Evolutionary conservation across 2,888 invertebrate genomes (phyloP).

Genomic region (Nomada hirtipes): DNA sequence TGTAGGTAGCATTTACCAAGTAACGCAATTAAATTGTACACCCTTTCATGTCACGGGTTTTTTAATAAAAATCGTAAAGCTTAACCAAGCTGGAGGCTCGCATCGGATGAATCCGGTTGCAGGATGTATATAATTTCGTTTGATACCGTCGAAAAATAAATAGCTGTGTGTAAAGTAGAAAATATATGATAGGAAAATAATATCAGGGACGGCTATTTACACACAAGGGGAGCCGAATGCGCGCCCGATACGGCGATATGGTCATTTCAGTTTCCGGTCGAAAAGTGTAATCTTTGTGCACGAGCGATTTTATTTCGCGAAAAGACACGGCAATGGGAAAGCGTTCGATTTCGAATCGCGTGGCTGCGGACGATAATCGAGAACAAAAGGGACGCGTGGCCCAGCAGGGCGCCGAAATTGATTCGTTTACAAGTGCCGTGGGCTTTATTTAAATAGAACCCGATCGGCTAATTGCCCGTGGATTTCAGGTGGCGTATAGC

Average conservation of each 20-base stretch:
- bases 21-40: no score
- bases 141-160: no score
- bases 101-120: no score
- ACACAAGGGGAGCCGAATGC: background rate
- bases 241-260: background rate
- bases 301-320: background rate
- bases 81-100: no score
- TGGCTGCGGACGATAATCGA: conserved; percentile 10
- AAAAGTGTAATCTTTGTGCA: background rate
- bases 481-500: conserved; percentile 49
- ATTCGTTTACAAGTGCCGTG: conserved; percentile 35
- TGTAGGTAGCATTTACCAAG: no score
- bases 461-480: conserved; percentile 53
- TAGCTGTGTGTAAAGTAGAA: no score
- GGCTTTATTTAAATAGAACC: conserved; percentile 49
- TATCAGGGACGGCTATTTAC: no score
- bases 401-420: conserved; percentile 25
- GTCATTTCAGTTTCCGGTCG: background rate
- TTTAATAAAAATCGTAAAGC: no score
- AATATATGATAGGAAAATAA: no score
- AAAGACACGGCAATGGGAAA: no score
- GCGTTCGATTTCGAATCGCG: background rate
- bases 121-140: no score
- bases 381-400: conserved; percentile 2
- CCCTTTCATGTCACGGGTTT: no score